Conservation (phyloP, 2,888 invertebrate genomes). For the Pedicia rivosa region DNA sequence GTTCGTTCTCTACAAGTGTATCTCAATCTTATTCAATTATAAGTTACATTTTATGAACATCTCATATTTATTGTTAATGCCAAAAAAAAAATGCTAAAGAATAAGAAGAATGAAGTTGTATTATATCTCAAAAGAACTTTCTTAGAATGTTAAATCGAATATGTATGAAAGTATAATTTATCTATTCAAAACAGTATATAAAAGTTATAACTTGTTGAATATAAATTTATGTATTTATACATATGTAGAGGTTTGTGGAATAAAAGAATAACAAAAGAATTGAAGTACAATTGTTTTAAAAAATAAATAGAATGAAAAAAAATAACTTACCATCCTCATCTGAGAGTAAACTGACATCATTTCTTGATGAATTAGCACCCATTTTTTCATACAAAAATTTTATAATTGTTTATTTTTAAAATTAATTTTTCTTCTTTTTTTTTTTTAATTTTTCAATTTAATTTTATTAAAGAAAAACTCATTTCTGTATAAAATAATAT, state of each 20-base stretch:
- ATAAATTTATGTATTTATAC: background rate
- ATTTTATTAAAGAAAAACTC: background rate
- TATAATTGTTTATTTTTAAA: background rate
- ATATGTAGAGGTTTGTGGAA: background rate
- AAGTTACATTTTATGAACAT: no score
- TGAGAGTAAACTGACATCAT: constrained; percentile 25
- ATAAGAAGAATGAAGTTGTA: no score
- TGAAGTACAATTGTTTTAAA: background rate
- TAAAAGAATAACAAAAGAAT: background rate
- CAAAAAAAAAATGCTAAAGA: no score
- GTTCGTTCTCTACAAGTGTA: no score
- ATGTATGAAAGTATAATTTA: no score
- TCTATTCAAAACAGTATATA: background rate
- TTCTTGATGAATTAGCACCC: constrained; percentile 28
- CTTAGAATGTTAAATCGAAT: no score
- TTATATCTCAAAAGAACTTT: no score
- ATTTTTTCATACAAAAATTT: constrained; percentile 16
- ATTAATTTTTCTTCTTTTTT: no score
- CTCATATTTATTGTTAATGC: no score
- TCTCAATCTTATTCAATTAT: no score
- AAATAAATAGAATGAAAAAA: constrained; percentile 1
- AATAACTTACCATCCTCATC: constrained; percentile 28
- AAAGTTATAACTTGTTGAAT: background rate
- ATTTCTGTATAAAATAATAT: no score
- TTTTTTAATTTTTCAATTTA: background rate